These are phyloP conservation scores for Bombus confusus DNA, from an alignment of 1,140 invertebrate species.

Conservation along the genomic window DNA sequence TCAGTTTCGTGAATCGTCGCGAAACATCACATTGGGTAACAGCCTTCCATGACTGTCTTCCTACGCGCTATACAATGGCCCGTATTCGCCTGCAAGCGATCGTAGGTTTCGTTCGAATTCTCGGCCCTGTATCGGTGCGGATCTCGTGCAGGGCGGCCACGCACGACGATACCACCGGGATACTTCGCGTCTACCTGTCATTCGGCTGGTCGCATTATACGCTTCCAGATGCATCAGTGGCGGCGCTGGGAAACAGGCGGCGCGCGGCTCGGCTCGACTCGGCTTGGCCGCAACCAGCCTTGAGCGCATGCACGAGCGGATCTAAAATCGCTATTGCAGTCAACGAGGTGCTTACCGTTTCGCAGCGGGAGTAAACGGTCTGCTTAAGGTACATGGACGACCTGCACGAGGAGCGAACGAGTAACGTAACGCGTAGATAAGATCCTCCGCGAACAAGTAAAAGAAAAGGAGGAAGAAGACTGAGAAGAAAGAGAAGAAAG, in stretches of 20 bases:
- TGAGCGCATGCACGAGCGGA: conserved; percentile 34
- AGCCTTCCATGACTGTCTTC: not conserved
- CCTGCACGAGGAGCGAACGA: conserved; percentile 57
- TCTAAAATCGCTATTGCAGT: conserved; percentile 70
- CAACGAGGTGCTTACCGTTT: conserved; percentile 66
- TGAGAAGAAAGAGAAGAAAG: not conserved
- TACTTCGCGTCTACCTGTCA: conserved; percentile 35
- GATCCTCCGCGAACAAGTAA: conserved; percentile 57
- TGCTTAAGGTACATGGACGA: conserved; percentile 54
- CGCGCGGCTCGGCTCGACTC: not conserved
- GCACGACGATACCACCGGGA: conserved; percentile 20
- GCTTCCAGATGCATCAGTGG: conserved; percentile 40
- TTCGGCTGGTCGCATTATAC: conserved; percentile 37
- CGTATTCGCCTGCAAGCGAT: not conserved
- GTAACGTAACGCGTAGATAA: conserved; percentile 73
- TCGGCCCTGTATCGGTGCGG: not conserved
- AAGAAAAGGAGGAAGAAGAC: not conserved
- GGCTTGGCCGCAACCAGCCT: not conserved
- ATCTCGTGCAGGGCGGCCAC: conserved; percentile 18
- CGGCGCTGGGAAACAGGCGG: conserved; percentile 28
- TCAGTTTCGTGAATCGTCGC: no score
- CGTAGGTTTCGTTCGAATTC: conserved; percentile 5
- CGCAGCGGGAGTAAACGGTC: conserved; percentile 63
- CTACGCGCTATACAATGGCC: not conserved
- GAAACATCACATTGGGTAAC: not conserved